Evolutionary conservation across 2,797 vertebrate species (phyloP).

Genomic region (Microhierax caerulescens): DNA sequence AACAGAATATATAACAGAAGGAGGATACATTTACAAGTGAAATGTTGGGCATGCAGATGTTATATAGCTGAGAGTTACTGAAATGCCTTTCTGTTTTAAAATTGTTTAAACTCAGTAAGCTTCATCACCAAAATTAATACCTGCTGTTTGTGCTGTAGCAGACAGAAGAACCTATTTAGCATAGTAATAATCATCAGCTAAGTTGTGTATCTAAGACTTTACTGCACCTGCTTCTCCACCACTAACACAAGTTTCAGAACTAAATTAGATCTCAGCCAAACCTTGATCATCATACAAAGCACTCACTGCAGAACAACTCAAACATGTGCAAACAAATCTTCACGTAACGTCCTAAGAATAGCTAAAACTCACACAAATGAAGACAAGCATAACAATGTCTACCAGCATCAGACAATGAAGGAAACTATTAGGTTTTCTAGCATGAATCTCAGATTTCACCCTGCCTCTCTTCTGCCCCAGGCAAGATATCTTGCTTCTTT

Average conservation of each 20-base stretch:
- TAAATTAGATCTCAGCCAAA: background rate
- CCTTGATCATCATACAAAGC: background rate
- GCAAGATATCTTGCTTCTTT: background rate
- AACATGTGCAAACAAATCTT: background rate
- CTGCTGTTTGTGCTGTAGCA: background rate
- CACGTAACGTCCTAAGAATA: background rate
- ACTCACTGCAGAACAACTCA: background rate
- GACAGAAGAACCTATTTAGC: background rate
- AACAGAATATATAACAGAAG: background rate
- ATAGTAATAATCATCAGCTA: background rate
- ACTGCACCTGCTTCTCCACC: background rate
- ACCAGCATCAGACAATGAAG: background rate
- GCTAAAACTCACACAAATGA: background rate
- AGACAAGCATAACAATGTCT: background rate
- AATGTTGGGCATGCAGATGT: background rate
- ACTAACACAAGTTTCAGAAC: background rate
- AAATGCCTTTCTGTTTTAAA: background rate
- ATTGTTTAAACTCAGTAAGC: conserved; percentile 6
- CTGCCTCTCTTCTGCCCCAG: background rate
- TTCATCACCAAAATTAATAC: conserved; percentile 26
- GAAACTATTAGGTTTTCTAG: background rate
- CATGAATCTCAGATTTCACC: background rate
- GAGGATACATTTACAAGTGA: background rate
- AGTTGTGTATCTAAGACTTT: background rate
- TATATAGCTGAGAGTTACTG: background rate